phyloP scores from a whole-genome alignment of 2,888 invertebrate genomes.

The Subacronicta megacephala region DNA sequence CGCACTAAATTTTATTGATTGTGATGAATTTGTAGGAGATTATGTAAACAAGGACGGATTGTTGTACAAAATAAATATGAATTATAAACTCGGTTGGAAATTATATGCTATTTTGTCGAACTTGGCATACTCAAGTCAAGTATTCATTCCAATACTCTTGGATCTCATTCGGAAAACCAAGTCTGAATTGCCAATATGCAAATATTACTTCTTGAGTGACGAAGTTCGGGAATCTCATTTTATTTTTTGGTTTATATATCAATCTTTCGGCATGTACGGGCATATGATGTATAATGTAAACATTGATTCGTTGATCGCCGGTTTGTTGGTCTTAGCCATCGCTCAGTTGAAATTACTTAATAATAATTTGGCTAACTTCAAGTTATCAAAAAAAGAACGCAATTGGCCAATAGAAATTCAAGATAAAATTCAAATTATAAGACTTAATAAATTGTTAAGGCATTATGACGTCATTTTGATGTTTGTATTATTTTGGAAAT shows the following conservation, averaged over 20 bases:
- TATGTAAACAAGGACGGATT: conserved; percentile 62
- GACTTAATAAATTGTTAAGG: conserved; percentile 60
- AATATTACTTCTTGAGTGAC: conserved; percentile 77
- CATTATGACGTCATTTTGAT: conserved; percentile 71
- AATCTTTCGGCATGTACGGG: conserved; percentile 73
- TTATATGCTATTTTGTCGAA: conserved; percentile 60
- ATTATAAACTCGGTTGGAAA: conserved; percentile 66
- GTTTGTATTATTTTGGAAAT: conserved; percentile 60
- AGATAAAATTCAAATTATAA: conserved; percentile 46
- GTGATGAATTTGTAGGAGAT: conserved; percentile 66
- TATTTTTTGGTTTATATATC: conserved; percentile 70
- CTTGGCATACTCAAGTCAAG: conserved; percentile 61
- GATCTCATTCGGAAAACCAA: conserved; percentile 62
- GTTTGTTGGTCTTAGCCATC: conserved; percentile 70
- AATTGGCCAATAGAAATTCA: conserved; percentile 27
- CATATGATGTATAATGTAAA: conserved; percentile 79
- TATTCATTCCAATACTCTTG: conserved; percentile 65
- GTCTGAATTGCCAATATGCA: conserved; percentile 74
- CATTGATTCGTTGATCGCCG: conserved; percentile 74
- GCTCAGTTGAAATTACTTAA: conserved; percentile 71
- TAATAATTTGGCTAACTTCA: conserved; percentile 65
- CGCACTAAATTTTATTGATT: conserved; percentile 71
- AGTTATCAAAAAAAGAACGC: conserved; percentile 47
- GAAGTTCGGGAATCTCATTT: conserved; percentile 67
- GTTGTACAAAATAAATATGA: conserved; percentile 56